Evolutionary conservation across 1,140 invertebrate genomes (phyloP).

Genomic region (Drosophila parabipectinata): DNA sequence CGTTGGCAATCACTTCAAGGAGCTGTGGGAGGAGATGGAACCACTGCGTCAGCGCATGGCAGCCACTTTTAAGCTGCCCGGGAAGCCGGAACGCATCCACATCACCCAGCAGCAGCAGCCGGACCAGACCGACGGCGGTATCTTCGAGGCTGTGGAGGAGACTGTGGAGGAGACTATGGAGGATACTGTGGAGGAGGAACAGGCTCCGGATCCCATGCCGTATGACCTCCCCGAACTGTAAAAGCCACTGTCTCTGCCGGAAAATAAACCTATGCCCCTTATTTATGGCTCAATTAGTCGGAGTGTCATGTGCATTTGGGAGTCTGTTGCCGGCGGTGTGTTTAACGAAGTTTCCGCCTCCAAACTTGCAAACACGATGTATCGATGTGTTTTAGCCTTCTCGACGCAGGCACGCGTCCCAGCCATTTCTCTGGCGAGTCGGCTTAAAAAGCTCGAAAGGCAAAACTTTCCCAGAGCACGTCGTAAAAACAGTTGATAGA

Average conservation of each 20-base stretch:
- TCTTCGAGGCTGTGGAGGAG: not conserved
- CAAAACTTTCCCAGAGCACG: constrained; percentile 4
- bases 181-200: not conserved
- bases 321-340: constrained; percentile 1
- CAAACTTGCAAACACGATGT: constrained; percentile 12
- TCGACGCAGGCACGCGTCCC: constrained; percentile 13
- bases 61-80: not conserved
- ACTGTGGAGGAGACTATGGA: not conserved
- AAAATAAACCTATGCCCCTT: constrained; percentile 25
- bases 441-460: constrained; percentile 2
- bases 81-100: constrained; percentile 6
- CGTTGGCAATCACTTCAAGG: constrained; percentile 6
- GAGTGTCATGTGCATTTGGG: constrained; percentile 42
- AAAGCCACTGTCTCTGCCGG: too few relatives aligned
- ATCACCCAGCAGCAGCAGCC: not conserved
- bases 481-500: constrained; percentile 41
- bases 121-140: not conserved
- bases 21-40: constrained; percentile 1
- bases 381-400: not conserved
- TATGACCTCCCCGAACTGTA: not conserved
- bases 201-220: not conserved
- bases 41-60: constrained; percentile 16
- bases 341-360: constrained; percentile 6
- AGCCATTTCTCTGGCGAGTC: constrained; percentile 8
- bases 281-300: constrained; percentile 44